Evolutionary conservation across 2,797 vertebrate species (phyloP), one percentile per base, ranked within the genome.

Genomic region (Rhabdophis nuchalis): DNA sequence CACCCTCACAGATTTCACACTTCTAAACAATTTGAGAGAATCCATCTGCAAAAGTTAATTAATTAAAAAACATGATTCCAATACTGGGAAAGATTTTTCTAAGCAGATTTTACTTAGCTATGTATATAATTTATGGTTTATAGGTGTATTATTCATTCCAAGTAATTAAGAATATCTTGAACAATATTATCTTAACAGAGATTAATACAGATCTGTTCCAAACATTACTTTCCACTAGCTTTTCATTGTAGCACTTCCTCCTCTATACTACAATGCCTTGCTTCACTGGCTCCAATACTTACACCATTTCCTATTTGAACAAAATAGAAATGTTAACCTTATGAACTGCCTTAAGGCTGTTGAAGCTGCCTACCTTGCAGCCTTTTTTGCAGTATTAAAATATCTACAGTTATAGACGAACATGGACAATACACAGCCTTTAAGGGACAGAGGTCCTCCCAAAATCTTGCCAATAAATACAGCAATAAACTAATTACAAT

Each of bases 181-280:
- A 82, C 20, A 82, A 90, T 68, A 97, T 96, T 57, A 97, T 96
- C n/a, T 53, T 91, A 86, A 32, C 61, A 86, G 52, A 64, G 97
- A 94, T 60, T 0, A n/a, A 88, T 29, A 1, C 41, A 96, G 93
- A 92, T 95, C 95, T 93, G 89, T 93, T 95, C 92, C 54, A 86
- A 77, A 93, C 95, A 85, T 95, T 94, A 93, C 91, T 94, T 96
- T 95, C 94, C 95, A 93, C 90, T 92, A 93, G 46, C 12, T 96
- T 77, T 86, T 93, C 77, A 95, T 93, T 96, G 93, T 95, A 95
- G 52, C 0, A 92, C 64, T 94, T 92, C 94, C 92, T 93, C 95
- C 95, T 96, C 92, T 93, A 89, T 94, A 5, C 94, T 12, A 0
- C 29, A 93, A 89, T 68, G 36, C 53, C 90, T 93, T 94, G 93